These are phyloP conservation scores for Gila robusta DNA, from an alignment of 2,797 vertebrate genomes.

Conservation along the genomic window DNA sequence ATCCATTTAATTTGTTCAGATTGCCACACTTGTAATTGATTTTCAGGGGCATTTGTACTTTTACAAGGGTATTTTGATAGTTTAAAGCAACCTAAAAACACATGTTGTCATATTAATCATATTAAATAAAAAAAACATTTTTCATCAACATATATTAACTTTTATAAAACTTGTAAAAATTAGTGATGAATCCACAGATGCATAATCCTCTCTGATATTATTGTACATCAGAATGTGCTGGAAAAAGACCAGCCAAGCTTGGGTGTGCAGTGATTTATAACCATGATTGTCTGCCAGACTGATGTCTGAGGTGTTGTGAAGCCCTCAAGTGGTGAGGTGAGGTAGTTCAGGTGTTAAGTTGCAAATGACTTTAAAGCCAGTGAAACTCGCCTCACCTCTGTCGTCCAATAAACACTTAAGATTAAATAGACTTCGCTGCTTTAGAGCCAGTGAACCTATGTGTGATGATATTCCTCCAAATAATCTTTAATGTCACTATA, in stretches of 20 bases:
- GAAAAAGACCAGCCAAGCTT: not conserved
- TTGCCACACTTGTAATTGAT: not conserved
- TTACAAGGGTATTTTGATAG: not conserved
- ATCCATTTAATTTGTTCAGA: not conserved
- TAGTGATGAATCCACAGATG: not conserved
- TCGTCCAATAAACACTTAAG: slow-evolving; percentile 5
- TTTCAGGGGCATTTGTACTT: not conserved
- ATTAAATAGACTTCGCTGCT: not conserved
- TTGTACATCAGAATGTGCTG: slow-evolving; percentile 8
- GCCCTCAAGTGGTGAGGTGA: slow-evolving; percentile 52
- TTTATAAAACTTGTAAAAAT: not conserved
- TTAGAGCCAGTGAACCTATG: not conserved
- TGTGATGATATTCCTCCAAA: not conserved
- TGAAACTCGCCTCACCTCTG: slow-evolving; percentile 3
- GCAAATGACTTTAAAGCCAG: slow-evolving; percentile 22
- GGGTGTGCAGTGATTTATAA: slow-evolving; percentile 4
- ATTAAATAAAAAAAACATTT: not conserved
- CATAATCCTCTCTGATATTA: not conserved
- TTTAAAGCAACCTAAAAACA: no score
- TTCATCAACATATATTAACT: not conserved
- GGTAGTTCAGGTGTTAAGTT: slow-evolving; percentile 17
- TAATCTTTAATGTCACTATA: not conserved
- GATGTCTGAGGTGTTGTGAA: slow-evolving; percentile 53
- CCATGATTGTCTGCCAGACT: not conserved
- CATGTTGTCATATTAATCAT: no score